Evolutionary conservation across 2,888 invertebrate species (phyloP), one percentile per base, ranked within the genome.

Genomic region (Drosophila melanosoma): DNA sequence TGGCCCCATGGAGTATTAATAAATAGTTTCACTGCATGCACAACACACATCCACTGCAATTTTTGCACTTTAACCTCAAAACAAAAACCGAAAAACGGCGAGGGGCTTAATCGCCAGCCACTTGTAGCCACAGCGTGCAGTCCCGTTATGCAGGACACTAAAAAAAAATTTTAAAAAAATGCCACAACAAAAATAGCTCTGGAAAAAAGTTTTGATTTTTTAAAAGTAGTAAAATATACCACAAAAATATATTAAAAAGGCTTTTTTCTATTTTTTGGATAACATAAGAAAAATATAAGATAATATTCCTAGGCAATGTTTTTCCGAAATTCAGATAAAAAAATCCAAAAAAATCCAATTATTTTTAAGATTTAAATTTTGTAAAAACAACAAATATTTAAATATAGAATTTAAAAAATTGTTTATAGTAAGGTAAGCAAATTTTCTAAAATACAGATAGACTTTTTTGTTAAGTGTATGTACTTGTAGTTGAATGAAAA

Each of bases 101-200:
- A 33, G n/a, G 49, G 54, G 51, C 51, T 64, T 54, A 60, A 70
- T 58, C 48, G 40, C 33, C 33, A 51, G 56, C 89, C 75, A 90
- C 89, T 89, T 90, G 84, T 89, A 89, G 84, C 79, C 89, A 62
- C 90, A 90, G 87, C 84, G 58, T 78, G 89, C 66, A 75, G 87
- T 89, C 83, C 53, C 48, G 33, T 49, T 61, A 53, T 38, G 54
- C n/a, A 11, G 4, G 3, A 12, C 26, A 45, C 23, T 45, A 15
- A 45, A 4, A 23, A 15, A 45, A 45, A n/a, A n/a, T n/a, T n/a
- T n/a, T n/a, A n/a, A n/a, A n/a, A n/a, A n/a, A n/a, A n/a, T n/a
- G n/a, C n/a, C n/a, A n/a, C n/a, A n/a, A n/a, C 3, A 3, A 3
- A 42, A 20, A 11, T 42, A 6, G 1, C 6, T 6, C 5, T 42